phyloP scores from a whole-genome alignment of 2,888 invertebrate genomes.

The Yponomeuta cagnagella region DNA sequence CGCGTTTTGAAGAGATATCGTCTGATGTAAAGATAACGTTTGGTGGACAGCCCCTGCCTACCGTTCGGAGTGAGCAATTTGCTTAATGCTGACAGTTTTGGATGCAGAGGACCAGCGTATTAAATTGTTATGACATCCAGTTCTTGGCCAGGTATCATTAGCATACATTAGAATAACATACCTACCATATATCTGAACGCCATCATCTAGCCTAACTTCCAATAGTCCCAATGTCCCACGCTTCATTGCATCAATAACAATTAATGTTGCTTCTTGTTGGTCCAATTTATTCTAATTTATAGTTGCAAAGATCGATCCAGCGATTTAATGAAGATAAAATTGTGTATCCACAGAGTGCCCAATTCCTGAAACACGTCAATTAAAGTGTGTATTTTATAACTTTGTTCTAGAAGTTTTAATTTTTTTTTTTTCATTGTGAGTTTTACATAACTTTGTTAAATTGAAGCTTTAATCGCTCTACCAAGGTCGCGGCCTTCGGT shows the following conservation, averaged over 20 bases:
- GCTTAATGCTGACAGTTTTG: constrained; percentile 50
- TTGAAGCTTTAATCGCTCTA: too few relatives aligned
- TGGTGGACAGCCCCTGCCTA: constrained; percentile 41
- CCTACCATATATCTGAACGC: background rate
- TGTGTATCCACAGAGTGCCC: too few relatives aligned
- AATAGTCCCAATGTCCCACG: background rate
- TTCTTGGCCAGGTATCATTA: background rate
- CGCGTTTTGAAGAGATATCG: constrained; percentile 64
- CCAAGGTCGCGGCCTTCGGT: too few relatives aligned
- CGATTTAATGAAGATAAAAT: too few relatives aligned
- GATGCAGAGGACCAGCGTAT: constrained; percentile 38
- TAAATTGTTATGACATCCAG: constrained; percentile 47
- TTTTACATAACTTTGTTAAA: too few relatives aligned
- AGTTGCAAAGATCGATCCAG: background rate
- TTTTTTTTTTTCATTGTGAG: too few relatives aligned
- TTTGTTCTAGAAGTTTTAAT: too few relatives aligned
- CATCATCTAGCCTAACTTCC: background rate
- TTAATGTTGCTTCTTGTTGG: background rate
- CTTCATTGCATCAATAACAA: background rate
- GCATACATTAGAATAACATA: background rate
- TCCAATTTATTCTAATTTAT: background rate
- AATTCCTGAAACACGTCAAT: too few relatives aligned
- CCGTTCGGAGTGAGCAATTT: constrained; percentile 51
- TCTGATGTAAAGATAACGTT: constrained; percentile 61
- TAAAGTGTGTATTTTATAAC: too few relatives aligned